These are phyloP conservation scores for Drosophila parabipectinata DNA, from an alignment of 1,140 invertebrate genomes.

Conservation along the genomic window DNA sequence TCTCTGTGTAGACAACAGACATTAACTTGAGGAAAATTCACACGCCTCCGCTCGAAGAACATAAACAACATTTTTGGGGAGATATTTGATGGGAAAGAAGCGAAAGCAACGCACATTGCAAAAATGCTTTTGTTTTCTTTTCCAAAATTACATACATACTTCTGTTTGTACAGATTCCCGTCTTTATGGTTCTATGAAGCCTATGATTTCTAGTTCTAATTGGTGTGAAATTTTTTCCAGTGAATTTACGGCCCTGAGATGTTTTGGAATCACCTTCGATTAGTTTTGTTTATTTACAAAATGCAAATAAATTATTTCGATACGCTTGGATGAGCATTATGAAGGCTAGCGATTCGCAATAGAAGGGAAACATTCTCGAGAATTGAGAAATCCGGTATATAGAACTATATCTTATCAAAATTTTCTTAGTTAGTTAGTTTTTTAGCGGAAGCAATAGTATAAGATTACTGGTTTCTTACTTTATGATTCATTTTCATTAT, in stretches of 20 bases:
- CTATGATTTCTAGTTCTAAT: conserved; percentile 29
- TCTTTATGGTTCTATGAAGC: conserved; percentile 1
- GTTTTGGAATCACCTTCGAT: conserved; percentile 43
- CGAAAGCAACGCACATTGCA: conserved; percentile 26
- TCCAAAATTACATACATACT: conserved; percentile 15
- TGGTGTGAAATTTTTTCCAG: conserved; percentile 21
- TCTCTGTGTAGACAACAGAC: conserved; percentile 20
- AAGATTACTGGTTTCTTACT: too few relatives aligned
- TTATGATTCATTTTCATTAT: too few relatives aligned
- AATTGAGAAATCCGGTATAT: too few relatives aligned
- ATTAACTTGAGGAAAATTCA: conserved; percentile 38
- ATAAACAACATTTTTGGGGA: conserved; percentile 3
- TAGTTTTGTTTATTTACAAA: conserved; percentile 37
- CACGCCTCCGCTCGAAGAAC: conserved; percentile 30
- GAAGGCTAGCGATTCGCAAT: background rate
- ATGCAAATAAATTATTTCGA: conserved; percentile 49
- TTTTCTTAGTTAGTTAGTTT: too few relatives aligned
- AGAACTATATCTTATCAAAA: too few relatives aligned
- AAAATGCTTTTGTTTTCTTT: conserved; percentile 32
- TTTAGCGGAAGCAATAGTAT: too few relatives aligned
- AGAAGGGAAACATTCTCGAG: conserved; percentile 1
- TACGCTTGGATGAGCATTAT: conserved; percentile 12
- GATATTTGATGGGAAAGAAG: conserved; percentile 1
- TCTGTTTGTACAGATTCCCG: conserved; percentile 22
- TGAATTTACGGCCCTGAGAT: conserved; percentile 27